phyloP scores from a whole-genome alignment of 1,140 invertebrate species.

The Lycorma delicatula region DNA sequence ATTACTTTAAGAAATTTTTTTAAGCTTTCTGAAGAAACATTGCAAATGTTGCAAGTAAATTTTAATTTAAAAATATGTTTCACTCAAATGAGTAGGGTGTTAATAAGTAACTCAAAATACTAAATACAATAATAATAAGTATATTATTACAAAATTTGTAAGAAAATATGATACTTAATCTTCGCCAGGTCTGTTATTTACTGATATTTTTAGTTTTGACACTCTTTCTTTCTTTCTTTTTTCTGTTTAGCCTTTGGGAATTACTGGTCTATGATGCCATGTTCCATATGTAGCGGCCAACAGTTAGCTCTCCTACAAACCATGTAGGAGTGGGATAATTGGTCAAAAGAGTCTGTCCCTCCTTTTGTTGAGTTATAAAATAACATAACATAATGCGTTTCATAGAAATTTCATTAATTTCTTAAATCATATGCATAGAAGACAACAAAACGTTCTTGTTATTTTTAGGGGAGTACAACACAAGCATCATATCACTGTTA shows the following conservation, averaged over 20 bases:
- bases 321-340: background rate
- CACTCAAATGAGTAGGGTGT: no score
- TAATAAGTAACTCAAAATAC: no score
- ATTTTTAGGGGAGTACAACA: slow-evolving; percentile 35
- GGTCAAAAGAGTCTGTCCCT: slow-evolving; percentile 39
- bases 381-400: slow-evolving; percentile 38
- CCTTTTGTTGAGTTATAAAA: slow-evolving; percentile 41
- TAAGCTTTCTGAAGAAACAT: no score
- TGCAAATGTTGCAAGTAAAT: no score
- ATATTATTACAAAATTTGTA: no score
- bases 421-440: slow-evolving; percentile 24
- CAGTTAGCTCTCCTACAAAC: no score
- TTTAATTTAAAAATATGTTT: no score
- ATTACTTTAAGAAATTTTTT: no score
- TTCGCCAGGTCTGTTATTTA: no score
- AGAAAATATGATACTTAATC: no score
- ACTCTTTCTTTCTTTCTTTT: background rate
- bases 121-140: no score
- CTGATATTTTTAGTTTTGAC: no score
- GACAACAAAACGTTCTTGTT: slow-evolving; percentile 27
- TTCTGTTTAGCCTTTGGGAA: background rate
- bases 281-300: background rate
- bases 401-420: slow-evolving; percentile 20
- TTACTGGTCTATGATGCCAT: slow-evolving; percentile 2
- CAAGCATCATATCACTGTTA: slow-evolving; percentile 29